These are phyloP conservation scores for Ctenopoma kingsleyae DNA, from an alignment of 2,797 vertebrate species.

Conservation along the genomic window DNA sequence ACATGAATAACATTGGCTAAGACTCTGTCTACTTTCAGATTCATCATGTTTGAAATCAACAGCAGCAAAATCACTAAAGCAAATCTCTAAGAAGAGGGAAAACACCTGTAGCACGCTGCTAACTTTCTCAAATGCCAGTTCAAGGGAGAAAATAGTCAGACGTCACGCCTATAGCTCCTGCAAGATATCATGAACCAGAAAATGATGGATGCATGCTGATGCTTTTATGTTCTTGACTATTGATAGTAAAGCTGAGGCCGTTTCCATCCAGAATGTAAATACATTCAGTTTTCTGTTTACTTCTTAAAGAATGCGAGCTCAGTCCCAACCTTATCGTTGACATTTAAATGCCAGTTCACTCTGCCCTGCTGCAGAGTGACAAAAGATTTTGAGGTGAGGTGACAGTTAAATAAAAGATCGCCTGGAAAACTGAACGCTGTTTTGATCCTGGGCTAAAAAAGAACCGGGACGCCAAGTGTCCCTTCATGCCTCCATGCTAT, in stretches of 20 bases:
- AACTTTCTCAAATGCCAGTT: too few species aligned
- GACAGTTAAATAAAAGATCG: neutral
- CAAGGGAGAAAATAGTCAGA: too few species aligned
- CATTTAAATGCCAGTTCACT: conserved; percentile 32
- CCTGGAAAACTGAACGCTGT: neutral
- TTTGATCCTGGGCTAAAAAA: conserved; percentile 10
- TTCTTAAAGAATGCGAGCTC: neutral
- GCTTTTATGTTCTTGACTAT: too few species aligned
- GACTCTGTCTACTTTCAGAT: too few species aligned
- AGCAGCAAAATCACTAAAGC: too few species aligned
- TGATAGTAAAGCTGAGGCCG: neutral
- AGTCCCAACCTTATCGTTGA: neutral
- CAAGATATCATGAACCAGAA: too few species aligned
- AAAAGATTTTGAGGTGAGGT: conserved; percentile 18
- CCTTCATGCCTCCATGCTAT: conserved; percentile 57
- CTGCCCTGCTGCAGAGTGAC: neutral
- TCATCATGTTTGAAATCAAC: too few species aligned
- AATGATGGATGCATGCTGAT: too few species aligned
- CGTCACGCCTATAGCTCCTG: too few species aligned
- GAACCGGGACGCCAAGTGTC: conserved; percentile 25
- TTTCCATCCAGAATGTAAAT: neutral
- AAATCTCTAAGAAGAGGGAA: too few species aligned
- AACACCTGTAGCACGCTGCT: too few species aligned
- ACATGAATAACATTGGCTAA: too few species aligned
- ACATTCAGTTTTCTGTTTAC: conserved; percentile 3